Percentiles rank a stretch among this genome's conserved stretches.
These are phyloP conservation scores for Heterochromis multidens DNA, from an alignment of 2,113 vertebrate genomes.

Conservation along the genomic window DNA sequence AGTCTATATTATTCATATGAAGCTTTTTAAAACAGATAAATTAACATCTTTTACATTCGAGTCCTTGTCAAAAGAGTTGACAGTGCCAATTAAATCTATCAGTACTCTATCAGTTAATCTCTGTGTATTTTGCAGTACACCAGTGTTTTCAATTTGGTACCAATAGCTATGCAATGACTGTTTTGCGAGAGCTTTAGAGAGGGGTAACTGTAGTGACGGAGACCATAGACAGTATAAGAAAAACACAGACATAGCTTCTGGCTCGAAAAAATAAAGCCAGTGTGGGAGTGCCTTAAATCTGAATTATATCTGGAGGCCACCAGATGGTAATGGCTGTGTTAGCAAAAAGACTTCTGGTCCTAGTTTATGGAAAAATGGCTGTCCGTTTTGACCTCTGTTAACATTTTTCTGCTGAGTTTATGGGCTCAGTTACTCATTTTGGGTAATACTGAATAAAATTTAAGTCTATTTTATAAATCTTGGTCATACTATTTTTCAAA, in stretches of 20 bases:
- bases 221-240: background rate
- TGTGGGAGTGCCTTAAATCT: background rate
- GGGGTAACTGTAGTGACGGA: background rate
- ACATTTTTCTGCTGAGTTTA: background rate
- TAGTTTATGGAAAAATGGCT: too few species aligned
- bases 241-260: too few species aligned
- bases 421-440: rapidly evolving
- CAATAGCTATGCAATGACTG: background rate
- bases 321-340: background rate
- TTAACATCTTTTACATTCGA: background rate
- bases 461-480: background rate
- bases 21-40: background rate
- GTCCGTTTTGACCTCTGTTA: background rate
- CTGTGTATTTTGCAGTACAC: background rate
- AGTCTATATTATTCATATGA: background rate
- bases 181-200: background rate
- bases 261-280: background rate
- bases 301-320: background rate
- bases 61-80: background rate
- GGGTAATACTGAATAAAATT: background rate
- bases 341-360: too few species aligned
- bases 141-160: background rate
- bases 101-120: background rate
- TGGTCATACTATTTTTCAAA: background rate
- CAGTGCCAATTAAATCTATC: background rate